These are phyloP conservation scores for Neotoma lepida DNA, from an alignment of 2,113 vertebrate genomes.

Conservation along the genomic window DNA sequence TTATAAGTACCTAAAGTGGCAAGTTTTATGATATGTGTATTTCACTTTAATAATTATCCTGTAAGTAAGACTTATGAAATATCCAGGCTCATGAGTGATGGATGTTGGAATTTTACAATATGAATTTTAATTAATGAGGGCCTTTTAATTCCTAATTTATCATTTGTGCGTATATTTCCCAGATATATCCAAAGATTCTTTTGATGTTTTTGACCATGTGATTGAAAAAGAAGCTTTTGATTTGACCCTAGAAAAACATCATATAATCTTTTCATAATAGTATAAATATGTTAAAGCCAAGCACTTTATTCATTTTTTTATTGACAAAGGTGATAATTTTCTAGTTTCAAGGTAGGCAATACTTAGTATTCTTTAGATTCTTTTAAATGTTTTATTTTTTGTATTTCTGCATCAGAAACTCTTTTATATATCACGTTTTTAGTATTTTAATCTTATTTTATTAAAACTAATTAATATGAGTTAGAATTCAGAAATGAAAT, in stretches of 20 bases:
- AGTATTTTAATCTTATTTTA: slow-evolving; percentile 4
- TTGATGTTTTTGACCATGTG: neutral
- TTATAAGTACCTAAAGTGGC: neutral
- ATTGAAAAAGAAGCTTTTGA: neutral
- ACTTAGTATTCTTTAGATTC: neutral
- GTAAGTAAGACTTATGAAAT: neutral
- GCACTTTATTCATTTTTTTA: neutral
- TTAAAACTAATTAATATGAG: neutral
- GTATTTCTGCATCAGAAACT: neutral
- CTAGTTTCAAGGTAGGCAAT: neutral
- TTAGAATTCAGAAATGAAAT: neutral
- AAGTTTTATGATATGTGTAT: neutral
- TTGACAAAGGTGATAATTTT: neutral
- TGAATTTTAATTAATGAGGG: neutral
- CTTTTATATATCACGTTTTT: neutral
- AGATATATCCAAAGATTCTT: slow-evolving; percentile 1
- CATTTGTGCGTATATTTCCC: neutral
- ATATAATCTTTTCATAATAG: neutral
- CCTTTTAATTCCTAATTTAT: neutral
- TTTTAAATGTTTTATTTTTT: slow-evolving; percentile 4
- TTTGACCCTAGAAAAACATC: neutral
- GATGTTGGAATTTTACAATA: neutral
- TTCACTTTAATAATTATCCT: neutral
- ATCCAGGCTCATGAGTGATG: neutral
- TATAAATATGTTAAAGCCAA: neutral